phyloP scores from a whole-genome alignment of 2,888 invertebrate genomes.

The Brassicogethes aeneus region DNA sequence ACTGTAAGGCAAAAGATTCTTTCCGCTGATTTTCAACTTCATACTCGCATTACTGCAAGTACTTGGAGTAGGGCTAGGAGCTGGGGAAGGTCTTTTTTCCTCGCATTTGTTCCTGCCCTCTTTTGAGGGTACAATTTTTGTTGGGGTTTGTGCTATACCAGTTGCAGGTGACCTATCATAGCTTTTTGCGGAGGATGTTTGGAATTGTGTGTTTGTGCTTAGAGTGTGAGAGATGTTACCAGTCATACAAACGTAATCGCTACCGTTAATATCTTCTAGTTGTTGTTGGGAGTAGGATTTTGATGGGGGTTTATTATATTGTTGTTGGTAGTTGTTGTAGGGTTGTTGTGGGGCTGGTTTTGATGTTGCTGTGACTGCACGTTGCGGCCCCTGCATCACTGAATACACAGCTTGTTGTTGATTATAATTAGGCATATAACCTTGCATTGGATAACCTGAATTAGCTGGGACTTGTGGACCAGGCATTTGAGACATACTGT shows the following conservation, averaged over 20 bases:
- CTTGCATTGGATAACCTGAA: constrained; percentile 24
- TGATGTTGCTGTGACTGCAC: constrained; percentile 8
- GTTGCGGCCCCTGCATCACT: constrained; percentile 27
- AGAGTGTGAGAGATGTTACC: constrained; percentile 51
- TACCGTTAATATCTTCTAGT: constrained; percentile 63
- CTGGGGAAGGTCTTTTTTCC: constrained; percentile 41
- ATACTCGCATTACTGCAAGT: constrained; percentile 46
- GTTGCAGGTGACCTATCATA: constrained; percentile 39
- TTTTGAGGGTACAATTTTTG: constrained; percentile 34
- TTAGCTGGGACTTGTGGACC: constrained; percentile 38
- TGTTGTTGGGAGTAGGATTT: constrained; percentile 38
- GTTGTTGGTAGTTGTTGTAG: constrained; percentile 14
- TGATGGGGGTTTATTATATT: constrained; percentile 15
- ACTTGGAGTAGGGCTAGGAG: constrained; percentile 59
- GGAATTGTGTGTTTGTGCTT: constrained; percentile 41
- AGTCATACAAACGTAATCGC: constrained; percentile 79
- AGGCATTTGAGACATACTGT: constrained; percentile 30
- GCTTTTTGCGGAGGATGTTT: constrained; percentile 38
- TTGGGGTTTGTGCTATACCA: constrained; percentile 42
- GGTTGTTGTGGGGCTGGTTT: constrained; percentile 22
- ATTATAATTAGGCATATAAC: constrained; percentile 8
- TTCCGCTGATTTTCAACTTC: constrained; percentile 44
- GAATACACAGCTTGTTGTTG: constrained; percentile 31
- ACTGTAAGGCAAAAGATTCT: constrained; percentile 76
- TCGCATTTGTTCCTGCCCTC: constrained; percentile 32